Evolutionary conservation across 2,797 vertebrate species (phyloP).

Genomic region (Clarias platycephalus): DNA sequence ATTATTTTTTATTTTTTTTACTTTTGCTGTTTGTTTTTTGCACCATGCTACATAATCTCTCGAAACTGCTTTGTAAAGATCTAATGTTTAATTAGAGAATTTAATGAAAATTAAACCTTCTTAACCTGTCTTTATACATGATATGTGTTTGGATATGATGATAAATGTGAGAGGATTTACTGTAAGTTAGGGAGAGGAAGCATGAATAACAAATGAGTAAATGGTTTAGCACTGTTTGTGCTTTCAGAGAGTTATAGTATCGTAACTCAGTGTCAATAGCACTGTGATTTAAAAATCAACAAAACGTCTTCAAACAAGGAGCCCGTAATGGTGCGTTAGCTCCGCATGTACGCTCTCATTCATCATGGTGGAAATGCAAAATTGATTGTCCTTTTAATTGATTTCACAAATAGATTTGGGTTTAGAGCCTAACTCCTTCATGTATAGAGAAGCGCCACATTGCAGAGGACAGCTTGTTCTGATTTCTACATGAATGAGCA

Average conservation of each 20-base stretch:
- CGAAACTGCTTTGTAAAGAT: not conserved
- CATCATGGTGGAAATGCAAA: not conserved
- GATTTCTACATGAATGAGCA: not conserved
- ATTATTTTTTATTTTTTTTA: not conserved
- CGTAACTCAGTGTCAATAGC: not conserved
- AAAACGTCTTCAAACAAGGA: not conserved
- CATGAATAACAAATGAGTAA: not conserved
- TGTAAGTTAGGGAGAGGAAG: not conserved
- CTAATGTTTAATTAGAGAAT: too few species aligned
- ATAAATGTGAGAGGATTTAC: not conserved
- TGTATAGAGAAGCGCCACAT: not conserved
- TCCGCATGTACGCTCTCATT: not conserved
- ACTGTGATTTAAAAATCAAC: not conserved
- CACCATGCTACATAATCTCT: not conserved
- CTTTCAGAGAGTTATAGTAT: not conserved
- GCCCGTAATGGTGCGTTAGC: not conserved
- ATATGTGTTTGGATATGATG: not conserved
- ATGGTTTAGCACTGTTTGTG: not conserved
- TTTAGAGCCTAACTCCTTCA: not conserved
- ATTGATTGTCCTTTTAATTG: not conserved
- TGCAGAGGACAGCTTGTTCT: not conserved
- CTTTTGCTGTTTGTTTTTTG: not conserved
- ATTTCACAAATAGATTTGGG: not conserved
- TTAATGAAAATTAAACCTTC: not conserved
- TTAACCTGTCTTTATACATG: not conserved